These are phyloP conservation scores for Cerastis leucographa DNA, from an alignment of 2,888 invertebrate genomes.

Conservation along the genomic window DNA sequence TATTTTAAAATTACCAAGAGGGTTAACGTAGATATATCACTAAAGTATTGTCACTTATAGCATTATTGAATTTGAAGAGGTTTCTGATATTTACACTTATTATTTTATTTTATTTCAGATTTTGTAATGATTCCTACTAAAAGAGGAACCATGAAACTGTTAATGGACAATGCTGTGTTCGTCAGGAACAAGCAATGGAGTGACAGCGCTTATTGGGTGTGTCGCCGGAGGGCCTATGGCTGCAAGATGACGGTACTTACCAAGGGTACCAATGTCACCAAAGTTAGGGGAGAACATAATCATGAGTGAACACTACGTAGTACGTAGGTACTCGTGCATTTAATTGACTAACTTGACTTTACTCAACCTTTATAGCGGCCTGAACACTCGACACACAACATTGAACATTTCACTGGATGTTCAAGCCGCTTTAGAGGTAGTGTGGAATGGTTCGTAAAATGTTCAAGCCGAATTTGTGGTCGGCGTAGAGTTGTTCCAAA, in stretches of 20 bases:
- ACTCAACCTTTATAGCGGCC: no score
- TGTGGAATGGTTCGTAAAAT: no score
- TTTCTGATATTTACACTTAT: not conserved
- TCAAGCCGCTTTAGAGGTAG: no score
- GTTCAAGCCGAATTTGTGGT: no score
- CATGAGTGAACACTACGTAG: conserved; percentile 11
- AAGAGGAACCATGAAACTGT: conserved; percentile 60
- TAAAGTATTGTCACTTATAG: no score
- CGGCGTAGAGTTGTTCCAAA: no score
- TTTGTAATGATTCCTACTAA: conserved; percentile 65
- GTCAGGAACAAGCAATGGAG: conserved; percentile 63
- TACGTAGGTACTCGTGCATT: not conserved
- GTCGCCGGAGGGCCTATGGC: conserved; percentile 34
- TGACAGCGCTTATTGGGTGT: conserved; percentile 64
- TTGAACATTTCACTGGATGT: no score
- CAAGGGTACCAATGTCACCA: conserved; percentile 57
- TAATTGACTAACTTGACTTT: not conserved
- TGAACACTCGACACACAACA: no score
- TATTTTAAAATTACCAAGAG: no score
- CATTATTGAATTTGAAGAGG: no score
- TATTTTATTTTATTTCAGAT: conserved; percentile 46
- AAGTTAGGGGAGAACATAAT: conserved; percentile 54
- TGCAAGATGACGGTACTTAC: conserved; percentile 67
- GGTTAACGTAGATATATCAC: no score
- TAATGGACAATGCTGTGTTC: conserved; percentile 60